A percentile compares a stretch with the other conserved stretches of the same genome.
Conservation (phyloP, 2,888 invertebrate species). For the Laspeyria flexula region DNA sequence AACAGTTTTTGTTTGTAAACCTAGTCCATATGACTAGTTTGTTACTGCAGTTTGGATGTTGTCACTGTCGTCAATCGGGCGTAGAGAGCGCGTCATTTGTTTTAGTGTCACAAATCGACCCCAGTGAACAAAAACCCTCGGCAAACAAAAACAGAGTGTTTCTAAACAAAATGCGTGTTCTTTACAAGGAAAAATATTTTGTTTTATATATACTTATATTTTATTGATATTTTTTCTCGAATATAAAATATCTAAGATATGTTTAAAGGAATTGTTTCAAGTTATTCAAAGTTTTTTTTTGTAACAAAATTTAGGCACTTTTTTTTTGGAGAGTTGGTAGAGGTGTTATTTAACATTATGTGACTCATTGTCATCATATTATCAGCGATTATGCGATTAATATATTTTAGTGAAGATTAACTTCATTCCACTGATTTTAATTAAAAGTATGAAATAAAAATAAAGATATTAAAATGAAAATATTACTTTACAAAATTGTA, state of each 20-base stretch:
- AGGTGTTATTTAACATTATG: no score
- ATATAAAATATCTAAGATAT: not conserved
- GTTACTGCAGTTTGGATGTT: slow-evolving; percentile 46
- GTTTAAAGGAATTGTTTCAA: no score
- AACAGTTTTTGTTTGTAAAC: not conserved
- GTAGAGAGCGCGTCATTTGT: slow-evolving; percentile 71
- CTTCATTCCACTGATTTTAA: no score
- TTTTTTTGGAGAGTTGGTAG: no score
- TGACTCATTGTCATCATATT: no score
- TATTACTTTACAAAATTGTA: no score
- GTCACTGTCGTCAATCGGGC: slow-evolving; percentile 64
- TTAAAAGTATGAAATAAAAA: no score
- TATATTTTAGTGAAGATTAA: no score
- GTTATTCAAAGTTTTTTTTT: no score
- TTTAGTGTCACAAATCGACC: slow-evolving; percentile 71
- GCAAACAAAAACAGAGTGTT: slow-evolving; percentile 73
- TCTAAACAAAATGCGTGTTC: slow-evolving; percentile 58
- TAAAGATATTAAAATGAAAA: no score
- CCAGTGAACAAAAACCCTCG: slow-evolving; percentile 55
- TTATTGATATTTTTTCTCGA: not conserved
- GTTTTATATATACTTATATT: not conserved
- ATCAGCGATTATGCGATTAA: no score
- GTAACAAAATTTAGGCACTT: no score
- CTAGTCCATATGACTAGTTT: slow-evolving; percentile 23
- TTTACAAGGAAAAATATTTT: slow-evolving; percentile 5